Conservation (phyloP, 1,140 invertebrate species). For the Nylanderia fulva region DNA sequence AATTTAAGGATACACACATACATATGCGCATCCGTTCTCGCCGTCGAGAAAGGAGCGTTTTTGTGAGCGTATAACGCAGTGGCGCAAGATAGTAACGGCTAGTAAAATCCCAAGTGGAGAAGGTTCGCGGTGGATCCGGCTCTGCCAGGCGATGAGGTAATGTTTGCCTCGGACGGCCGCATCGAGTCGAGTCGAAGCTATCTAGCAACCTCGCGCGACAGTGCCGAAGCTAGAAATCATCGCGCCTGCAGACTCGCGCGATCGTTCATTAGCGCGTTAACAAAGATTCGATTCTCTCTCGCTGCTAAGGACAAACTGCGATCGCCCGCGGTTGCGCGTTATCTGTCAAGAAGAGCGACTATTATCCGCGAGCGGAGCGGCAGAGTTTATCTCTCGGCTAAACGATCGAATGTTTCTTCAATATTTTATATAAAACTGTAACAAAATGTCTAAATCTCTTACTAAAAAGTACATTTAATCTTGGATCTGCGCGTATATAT, state of each 20-base stretch:
- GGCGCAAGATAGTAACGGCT: constrained; percentile 70
- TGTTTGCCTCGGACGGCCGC: constrained; percentile 43
- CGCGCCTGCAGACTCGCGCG: too few species aligned
- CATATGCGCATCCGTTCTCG: background rate
- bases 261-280: background rate
- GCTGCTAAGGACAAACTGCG: background rate
- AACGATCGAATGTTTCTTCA: background rate
- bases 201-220: constrained; percentile 57
- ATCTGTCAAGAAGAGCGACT: background rate
- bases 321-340: background rate
- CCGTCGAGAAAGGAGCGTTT: constrained; percentile 35
- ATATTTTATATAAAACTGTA: background rate
- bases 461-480: background rate
- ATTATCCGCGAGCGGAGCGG: background rate
- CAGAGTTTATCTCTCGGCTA: background rate
- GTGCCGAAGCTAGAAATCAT: constrained; percentile 1
- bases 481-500: background rate
- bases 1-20: background rate
- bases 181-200: constrained; percentile 49
- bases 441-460: background rate
- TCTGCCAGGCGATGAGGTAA: constrained; percentile 76
- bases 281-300: background rate
- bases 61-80: constrained; percentile 52
- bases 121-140: constrained; percentile 75
- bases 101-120: constrained; percentile 72